phyloP scores from a whole-genome alignment of 2,797 vertebrate species.

The Dallia pectoralis region DNA sequence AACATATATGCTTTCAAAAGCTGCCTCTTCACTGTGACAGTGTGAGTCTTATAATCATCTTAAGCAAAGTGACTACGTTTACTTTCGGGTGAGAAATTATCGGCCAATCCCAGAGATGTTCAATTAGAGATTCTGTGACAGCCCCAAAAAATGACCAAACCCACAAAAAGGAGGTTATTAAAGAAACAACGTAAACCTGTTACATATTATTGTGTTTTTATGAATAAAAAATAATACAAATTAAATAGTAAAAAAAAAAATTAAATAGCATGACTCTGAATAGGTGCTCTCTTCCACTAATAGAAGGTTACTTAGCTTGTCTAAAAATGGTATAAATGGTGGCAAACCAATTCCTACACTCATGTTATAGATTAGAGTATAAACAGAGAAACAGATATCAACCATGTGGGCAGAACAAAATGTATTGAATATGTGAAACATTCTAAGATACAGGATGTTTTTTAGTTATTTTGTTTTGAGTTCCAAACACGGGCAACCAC shows the following conservation, averaged over 20 bases:
- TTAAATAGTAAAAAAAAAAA: no score
- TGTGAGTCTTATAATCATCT: slow-evolving; percentile 41
- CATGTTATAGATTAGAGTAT: not conserved
- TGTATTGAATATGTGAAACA: not conserved
- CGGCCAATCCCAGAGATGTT: slow-evolving; percentile 30
- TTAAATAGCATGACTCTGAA: not conserved
- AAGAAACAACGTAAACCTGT: slow-evolving; percentile 27
- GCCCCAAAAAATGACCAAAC: slow-evolving; percentile 38
- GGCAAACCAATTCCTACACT: not conserved
- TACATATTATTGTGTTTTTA: no score
- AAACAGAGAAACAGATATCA: slow-evolving; percentile 1
- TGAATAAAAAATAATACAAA: no score
- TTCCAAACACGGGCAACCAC: not conserved
- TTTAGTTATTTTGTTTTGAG: no score
- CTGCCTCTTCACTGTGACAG: slow-evolving; percentile 28
- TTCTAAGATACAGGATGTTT: no score
- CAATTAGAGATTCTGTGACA: slow-evolving; percentile 24
- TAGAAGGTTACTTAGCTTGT: not conserved
- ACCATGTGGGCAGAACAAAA: not conserved
- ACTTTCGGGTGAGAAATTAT: slow-evolving; percentile 44
- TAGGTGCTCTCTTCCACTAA: not conserved
- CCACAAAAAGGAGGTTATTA: slow-evolving; percentile 27
- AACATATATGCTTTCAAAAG: not conserved
- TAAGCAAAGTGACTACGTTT: slow-evolving; percentile 39
- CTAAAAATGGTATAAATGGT: not conserved